phyloP scores from a whole-genome alignment of 1,140 invertebrate species.

The Thrips palmi region DNA sequence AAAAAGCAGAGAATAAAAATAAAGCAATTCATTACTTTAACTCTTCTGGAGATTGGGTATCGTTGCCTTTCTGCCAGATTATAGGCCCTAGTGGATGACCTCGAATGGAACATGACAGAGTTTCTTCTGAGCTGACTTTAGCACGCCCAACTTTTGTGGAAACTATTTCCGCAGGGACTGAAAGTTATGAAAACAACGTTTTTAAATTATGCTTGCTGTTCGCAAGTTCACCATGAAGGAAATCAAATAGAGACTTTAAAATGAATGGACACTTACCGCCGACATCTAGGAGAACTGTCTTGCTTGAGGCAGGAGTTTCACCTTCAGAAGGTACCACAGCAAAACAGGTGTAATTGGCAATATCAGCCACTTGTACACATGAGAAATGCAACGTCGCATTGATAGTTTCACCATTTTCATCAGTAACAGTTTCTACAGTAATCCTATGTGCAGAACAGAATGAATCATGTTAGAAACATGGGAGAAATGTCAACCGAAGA shows the following conservation, averaged over 20 bases:
- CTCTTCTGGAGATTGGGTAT: constrained; percentile 23
- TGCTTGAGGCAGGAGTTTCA: constrained; percentile 18
- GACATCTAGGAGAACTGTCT: constrained; percentile 22
- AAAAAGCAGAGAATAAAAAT: background rate
- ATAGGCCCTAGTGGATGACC: constrained; percentile 36
- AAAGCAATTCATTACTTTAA: constrained; percentile 17
- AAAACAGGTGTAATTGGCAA: constrained; percentile 28
- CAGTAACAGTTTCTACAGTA: constrained; percentile 1
- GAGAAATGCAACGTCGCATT: constrained; percentile 20
- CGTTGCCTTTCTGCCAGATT: constrained; percentile 35
- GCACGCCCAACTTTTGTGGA: constrained; percentile 25
- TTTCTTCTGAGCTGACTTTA: constrained; percentile 27
- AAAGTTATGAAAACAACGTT: constrained; percentile 1
- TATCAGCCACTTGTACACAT: constrained; percentile 25
- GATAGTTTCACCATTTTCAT: constrained; percentile 2
- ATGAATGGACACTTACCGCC: constrained; percentile 10
- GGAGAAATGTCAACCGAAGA: constrained; percentile 3
- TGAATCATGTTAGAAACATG: constrained; percentile 5
- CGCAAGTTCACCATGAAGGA: background rate
- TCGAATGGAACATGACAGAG: constrained; percentile 32
- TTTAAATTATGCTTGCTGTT: background rate
- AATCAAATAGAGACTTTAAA: background rate
- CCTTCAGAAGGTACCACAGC: constrained; percentile 17
- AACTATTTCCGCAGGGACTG: constrained; percentile 26
- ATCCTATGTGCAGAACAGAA: background rate